phyloP scores from a whole-genome alignment of 2,888 invertebrate species.

The Cetonia aurata region DNA sequence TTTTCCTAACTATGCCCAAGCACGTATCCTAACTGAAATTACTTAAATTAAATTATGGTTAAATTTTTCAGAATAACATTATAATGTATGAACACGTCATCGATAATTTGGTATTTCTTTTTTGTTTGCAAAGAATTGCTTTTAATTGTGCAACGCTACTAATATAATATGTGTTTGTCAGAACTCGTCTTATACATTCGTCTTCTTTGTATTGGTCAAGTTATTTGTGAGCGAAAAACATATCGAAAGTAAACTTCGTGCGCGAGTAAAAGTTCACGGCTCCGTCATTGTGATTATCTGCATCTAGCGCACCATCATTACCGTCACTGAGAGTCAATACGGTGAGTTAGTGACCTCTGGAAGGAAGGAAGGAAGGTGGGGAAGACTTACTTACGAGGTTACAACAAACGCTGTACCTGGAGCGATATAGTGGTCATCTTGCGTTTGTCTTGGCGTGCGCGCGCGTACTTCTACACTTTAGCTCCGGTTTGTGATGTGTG shows the following conservation, averaged over 20 bases:
- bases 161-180: too few species aligned
- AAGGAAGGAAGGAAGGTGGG: slow-evolving; percentile 62
- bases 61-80: too few species aligned
- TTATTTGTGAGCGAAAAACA: too few species aligned
- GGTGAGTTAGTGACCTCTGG: slow-evolving; percentile 61
- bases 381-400: slow-evolving; percentile 50
- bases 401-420: slow-evolving; percentile 48
- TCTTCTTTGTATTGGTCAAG: too few species aligned
- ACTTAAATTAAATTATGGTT: too few species aligned
- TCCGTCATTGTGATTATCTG: slow-evolving; percentile 47
- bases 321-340: slow-evolving; percentile 47
- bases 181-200: too few species aligned
- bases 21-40: too few species aligned
- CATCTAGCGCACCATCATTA: slow-evolving; percentile 13
- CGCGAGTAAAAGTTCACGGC: slow-evolving; percentile 57
- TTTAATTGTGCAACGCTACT: too few species aligned
- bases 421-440: slow-evolving; percentile 33
- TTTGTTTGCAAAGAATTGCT: too few species aligned
- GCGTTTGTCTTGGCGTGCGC: slow-evolving; percentile 12
- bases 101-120: too few species aligned
- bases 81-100: too few species aligned
- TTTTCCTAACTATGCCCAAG: too few species aligned
- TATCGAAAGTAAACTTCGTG: background rate
- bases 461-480: background rate
- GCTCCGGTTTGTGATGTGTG: slow-evolving; percentile 40